These are phyloP conservation scores for Masticophis lateralis DNA, from an alignment of 2,797 vertebrate species.

Conservation along the genomic window DNA sequence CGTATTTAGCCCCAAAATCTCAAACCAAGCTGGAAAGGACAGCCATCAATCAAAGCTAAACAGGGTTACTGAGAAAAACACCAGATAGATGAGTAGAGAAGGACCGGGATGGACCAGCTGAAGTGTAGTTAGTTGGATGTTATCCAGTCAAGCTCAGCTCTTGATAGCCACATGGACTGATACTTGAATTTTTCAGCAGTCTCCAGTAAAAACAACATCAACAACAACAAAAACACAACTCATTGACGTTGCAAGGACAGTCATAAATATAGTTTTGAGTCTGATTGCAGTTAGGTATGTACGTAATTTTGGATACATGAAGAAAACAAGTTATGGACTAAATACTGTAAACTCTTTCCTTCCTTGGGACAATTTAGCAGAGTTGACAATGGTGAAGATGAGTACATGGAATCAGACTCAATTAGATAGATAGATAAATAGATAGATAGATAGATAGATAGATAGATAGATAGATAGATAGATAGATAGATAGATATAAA, in stretches of 20 bases:
- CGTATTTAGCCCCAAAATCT: constrained; percentile 36
- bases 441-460: too few species aligned
- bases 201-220: background rate
- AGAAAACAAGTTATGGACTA: background rate
- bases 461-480: too few species aligned
- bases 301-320: background rate
- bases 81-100: constrained; percentile 42
- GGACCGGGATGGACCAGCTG: background rate
- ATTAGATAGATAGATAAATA: too few species aligned
- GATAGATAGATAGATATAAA: too few species aligned
- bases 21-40: constrained; percentile 50
- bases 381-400: too few species aligned
- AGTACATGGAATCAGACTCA: too few species aligned
- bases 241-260: background rate
- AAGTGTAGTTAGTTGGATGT: background rate
- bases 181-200: background rate
- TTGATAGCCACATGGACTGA: background rate
- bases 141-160: background rate
- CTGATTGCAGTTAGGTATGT: background rate
- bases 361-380: too few species aligned
- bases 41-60: constrained; percentile 46
- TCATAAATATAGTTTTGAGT: background rate
- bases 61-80: constrained; percentile 12
- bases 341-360: background rate
- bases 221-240: background rate